Conservation (phyloP, 2,113 vertebrate species). For the Gambusia affinis region DNA sequence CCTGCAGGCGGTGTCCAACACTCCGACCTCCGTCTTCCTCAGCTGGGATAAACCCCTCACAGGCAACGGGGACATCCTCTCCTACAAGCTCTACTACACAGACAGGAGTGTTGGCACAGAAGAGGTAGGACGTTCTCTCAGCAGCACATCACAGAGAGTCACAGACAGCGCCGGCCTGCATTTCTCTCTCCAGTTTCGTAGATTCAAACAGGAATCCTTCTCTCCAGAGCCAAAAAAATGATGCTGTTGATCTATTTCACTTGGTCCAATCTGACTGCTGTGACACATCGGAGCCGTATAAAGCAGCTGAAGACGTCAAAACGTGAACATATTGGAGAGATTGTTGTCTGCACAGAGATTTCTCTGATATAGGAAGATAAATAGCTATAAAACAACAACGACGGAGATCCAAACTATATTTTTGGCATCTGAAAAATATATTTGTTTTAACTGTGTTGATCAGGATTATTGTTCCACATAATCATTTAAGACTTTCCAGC, state of each 20-base stretch:
- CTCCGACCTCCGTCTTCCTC: conserved; percentile 85
- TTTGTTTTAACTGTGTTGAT: no score
- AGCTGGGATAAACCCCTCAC: conserved; percentile 91
- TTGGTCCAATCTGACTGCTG: not conserved
- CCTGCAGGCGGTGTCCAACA: conserved; percentile 82
- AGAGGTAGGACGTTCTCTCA: conserved; percentile 79
- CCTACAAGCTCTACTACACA: conserved; percentile 94
- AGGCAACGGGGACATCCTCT: conserved; percentile 93
- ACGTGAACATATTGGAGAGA: no score
- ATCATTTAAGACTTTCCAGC: no score
- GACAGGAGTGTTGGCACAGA: conserved; percentile 88
- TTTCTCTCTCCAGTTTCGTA: not conserved
- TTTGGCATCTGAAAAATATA: no score
- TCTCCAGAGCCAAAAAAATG: not conserved
- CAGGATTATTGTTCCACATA: no score
- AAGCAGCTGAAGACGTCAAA: no score
- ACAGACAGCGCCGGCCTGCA: not conserved
- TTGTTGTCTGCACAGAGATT: no score
- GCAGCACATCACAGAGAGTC: not conserved
- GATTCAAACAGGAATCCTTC: not conserved
- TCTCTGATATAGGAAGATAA: no score
- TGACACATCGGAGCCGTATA: not conserved
- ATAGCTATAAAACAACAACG: no score
- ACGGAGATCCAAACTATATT: no score
- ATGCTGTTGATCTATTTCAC: not conserved